phyloP scores from a whole-genome alignment of 2,797 vertebrate genomes.

The Mus caroli region DNA sequence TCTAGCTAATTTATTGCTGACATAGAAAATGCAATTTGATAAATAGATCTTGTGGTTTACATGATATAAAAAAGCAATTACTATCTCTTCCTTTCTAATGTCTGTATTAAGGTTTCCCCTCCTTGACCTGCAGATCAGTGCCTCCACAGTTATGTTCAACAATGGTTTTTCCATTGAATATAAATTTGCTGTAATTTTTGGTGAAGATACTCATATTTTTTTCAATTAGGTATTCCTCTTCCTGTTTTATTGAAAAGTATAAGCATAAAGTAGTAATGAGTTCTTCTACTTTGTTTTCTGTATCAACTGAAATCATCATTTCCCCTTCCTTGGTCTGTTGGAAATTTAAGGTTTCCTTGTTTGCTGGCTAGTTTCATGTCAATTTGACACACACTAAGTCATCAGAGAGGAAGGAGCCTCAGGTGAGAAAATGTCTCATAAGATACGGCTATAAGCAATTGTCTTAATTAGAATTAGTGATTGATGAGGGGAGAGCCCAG shows the following conservation, averaged over 20 bases:
- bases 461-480: not conserved
- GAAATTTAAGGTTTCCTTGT: not conserved
- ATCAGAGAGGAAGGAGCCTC: not conserved
- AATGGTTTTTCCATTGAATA: conserved; percentile 18
- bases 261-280: conserved; percentile 44
- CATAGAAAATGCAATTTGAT: not conserved
- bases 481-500: not conserved
- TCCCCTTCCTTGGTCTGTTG: not conserved
- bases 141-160: conserved; percentile 9
- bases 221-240: not conserved
- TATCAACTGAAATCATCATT: conserved; percentile 1
- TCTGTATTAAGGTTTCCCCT: conserved; percentile 14
- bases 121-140: conserved; percentile 23
- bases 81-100: not conserved
- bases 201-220: not conserved
- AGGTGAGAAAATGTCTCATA: not conserved
- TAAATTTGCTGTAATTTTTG: not conserved
- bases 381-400: not conserved
- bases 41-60: not conserved
- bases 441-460: not conserved
- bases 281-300: conserved; percentile 25
- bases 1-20: conserved; percentile 32
- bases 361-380: not conserved
- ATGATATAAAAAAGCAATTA: conserved; percentile 11
- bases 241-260: conserved; percentile 44